Percentiles rank a stretch among this genome's conserved stretches.
Conservation (phyloP, 2,113 vertebrate genomes). For the Spheniscus mendiculus region DNA sequence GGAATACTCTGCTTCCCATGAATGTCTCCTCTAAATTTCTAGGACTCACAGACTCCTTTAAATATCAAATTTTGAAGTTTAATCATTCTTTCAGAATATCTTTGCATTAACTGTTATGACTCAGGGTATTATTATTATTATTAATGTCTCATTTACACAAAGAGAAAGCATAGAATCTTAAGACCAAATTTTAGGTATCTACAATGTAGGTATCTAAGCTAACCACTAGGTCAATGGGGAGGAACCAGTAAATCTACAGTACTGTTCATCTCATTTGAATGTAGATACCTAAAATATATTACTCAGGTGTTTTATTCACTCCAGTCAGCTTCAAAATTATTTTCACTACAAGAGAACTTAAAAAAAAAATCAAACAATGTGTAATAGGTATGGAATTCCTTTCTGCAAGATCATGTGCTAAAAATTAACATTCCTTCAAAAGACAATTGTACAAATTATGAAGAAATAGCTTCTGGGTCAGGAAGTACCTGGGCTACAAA, state of each 20-base stretch:
- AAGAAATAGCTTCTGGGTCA: background rate
- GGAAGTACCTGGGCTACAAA: background rate
- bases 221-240: background rate
- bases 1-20: background rate
- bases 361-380: background rate
- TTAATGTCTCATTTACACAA: background rate
- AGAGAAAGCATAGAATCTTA: background rate
- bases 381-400: background rate
- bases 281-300: background rate
- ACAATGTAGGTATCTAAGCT: background rate
- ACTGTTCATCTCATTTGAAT: background rate
- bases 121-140: background rate
- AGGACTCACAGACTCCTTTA: background rate
- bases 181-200: background rate
- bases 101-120: background rate
- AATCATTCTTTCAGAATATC: background rate
- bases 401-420: background rate
- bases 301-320: background rate
- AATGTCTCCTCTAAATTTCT: background rate
- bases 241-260: background rate
- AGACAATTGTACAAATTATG: background rate
- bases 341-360: background rate
- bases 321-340: background rate
- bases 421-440: background rate
- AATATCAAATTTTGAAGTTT: background rate